Conservation (phyloP, 2,113 vertebrate species). For the Tinamus guttatus region DNA sequence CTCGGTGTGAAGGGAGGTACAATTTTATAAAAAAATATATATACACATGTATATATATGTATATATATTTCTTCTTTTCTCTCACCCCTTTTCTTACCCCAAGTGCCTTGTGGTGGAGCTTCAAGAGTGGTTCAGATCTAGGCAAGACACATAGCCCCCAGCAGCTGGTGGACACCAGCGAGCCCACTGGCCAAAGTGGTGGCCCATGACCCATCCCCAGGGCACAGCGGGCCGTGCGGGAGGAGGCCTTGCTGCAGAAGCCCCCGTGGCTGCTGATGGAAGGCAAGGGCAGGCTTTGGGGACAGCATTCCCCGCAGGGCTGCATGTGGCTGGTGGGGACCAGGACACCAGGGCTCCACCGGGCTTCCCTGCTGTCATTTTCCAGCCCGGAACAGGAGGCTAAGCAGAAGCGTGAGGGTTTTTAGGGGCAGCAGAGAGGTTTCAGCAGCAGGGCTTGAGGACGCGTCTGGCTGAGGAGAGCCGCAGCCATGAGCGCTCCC, state of each 20-base stretch:
- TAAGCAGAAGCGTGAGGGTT: rapidly evolving
- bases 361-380: not conserved
- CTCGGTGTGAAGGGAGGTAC: too few relatives aligned
- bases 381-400: rapidly evolving
- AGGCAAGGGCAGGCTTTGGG: not conserved
- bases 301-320: not conserved
- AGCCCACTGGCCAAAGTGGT: not conserved
- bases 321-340: not conserved
- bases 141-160: not conserved
- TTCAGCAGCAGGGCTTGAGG: not conserved
- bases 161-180: not conserved
- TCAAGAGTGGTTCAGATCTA: not conserved
- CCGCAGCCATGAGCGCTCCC: not conserved
- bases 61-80: not conserved
- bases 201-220: not conserved
- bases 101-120: not conserved
- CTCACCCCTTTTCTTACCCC: not conserved
- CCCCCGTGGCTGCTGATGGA: not conserved
- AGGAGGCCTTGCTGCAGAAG: not conserved
- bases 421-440: rapidly evolving
- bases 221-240: rapidly evolving
- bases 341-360: not conserved
- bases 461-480: not conserved
- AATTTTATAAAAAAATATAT: too few relatives aligned
- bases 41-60: too few relatives aligned